These are phyloP conservation scores for Pluvialis apricaria DNA, from an alignment of 2,113 vertebrate genomes.

Conservation along the genomic window DNA sequence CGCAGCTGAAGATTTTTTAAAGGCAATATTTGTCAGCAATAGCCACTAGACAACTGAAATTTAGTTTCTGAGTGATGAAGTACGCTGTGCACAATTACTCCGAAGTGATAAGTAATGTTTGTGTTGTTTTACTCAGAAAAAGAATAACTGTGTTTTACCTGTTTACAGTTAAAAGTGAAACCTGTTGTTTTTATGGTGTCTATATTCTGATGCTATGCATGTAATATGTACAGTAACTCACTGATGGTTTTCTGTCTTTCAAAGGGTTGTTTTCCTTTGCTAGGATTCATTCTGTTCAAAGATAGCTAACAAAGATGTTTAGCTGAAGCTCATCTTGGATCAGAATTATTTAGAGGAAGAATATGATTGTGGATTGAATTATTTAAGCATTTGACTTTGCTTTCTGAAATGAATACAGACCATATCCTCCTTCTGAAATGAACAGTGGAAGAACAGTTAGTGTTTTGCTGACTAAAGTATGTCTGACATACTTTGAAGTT, in stretches of 20 bases:
- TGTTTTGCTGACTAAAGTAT: background rate
- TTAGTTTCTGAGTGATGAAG: background rate
- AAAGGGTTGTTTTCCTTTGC: background rate
- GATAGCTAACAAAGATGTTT: background rate
- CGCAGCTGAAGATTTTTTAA: background rate
- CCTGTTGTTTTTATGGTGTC: background rate
- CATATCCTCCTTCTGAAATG: background rate
- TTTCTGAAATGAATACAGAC: background rate
- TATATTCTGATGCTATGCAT: slow-evolving; percentile 3
- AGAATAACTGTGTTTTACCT: background rate
- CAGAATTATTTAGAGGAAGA: background rate
- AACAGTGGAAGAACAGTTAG: background rate
- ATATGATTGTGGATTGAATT: background rate
- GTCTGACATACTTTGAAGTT: background rate
- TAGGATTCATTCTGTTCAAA: background rate
- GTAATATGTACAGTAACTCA: slow-evolving; percentile 14
- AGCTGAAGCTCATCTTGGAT: background rate
- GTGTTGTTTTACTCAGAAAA: slow-evolving; percentile 24
- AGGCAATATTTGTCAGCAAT: slow-evolving; percentile 56
- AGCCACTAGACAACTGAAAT: background rate
- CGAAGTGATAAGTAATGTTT: background rate
- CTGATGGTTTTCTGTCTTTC: slow-evolving; percentile 1
- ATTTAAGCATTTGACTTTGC: background rate
- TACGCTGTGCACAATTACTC: background rate
- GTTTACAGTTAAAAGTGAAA: slow-evolving; percentile 18